These are phyloP conservation scores for Nannoperca obscura DNA, from an alignment of 2,797 vertebrate genomes.

Conservation along the genomic window DNA sequence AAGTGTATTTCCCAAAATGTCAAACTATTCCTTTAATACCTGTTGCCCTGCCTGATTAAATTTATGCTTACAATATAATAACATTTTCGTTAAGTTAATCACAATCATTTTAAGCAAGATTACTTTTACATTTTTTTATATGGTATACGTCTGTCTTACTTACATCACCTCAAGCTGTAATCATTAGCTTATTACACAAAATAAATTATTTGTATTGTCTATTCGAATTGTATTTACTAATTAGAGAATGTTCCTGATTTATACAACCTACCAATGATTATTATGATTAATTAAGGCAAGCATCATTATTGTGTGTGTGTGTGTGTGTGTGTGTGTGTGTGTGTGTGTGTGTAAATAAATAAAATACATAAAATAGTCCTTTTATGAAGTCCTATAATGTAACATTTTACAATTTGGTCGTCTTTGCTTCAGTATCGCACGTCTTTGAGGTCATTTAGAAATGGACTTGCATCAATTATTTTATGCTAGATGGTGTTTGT, in stretches of 20 bases:
- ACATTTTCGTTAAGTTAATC: neutral
- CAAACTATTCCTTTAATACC: too few species aligned
- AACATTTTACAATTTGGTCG: neutral
- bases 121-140: neutral
- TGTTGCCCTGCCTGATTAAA: neutral
- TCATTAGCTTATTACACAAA: neutral
- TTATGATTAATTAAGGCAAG: neutral
- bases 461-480: neutral
- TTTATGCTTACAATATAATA: neutral
- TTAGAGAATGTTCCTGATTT: neutral
- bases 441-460: neutral
- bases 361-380: neutral
- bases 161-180: neutral
- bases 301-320: neutral
- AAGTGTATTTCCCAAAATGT: too few species aligned
- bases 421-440: neutral
- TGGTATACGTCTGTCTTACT: neutral
- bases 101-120: too few species aligned
- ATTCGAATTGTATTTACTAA: neutral
- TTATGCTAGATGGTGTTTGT: neutral
- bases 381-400: neutral
- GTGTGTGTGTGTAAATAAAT: too few species aligned
- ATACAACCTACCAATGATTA: neutral
- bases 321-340: too few species aligned
- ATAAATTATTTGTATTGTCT: neutral